These are phyloP conservation scores for Drosophila neoperkinsi DNA, from an alignment of 2,888 invertebrate genomes.

Conservation along the genomic window DNA sequence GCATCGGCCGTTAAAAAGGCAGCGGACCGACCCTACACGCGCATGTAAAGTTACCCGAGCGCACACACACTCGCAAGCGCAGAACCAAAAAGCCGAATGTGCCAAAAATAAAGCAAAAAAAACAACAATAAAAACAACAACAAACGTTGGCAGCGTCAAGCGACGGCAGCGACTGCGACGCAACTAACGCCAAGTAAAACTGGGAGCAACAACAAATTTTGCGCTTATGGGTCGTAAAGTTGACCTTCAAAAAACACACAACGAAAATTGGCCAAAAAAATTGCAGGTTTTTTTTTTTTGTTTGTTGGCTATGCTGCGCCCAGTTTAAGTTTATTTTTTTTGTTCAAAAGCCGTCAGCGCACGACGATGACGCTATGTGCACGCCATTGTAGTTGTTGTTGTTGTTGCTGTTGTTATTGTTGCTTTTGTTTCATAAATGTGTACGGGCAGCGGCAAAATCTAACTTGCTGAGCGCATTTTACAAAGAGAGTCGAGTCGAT, in stretches of 20 bases:
- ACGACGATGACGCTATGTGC: conserved; percentile 71
- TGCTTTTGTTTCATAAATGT: conserved; percentile 74
- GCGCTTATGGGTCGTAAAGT: conserved; percentile 85
- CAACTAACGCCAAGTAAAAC: conserved; percentile 81
- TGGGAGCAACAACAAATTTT: conserved; percentile 68
- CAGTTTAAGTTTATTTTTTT: conserved; percentile 63
- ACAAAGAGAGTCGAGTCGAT: conserved; percentile 55
- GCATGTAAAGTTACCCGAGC: conserved; percentile 76
- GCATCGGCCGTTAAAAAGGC: conserved; percentile 74
- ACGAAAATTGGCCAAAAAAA: conserved; percentile 79
- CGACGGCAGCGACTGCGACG: conserved; percentile 55
- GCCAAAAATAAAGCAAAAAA: conserved; percentile 78
- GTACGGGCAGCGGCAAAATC: conserved; percentile 60
- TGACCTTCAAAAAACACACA: conserved; percentile 83
- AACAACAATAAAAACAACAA: conserved; percentile 47
- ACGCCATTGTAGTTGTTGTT: conserved; percentile 54
- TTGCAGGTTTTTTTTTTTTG: conserved; percentile 64
- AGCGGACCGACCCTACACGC: conserved; percentile 78
- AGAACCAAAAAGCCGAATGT: conserved; percentile 64
- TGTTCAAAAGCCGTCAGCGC: conserved; percentile 48
- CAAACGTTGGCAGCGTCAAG: conserved; percentile 41
- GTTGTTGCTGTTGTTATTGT: conserved; percentile 42
- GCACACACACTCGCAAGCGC: conserved; percentile 32
- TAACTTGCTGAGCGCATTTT: conserved; percentile 75
- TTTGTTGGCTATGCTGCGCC: conserved; percentile 75